Conservation (phyloP, 2,797 vertebrate species). For the Pterois miles region DNA sequence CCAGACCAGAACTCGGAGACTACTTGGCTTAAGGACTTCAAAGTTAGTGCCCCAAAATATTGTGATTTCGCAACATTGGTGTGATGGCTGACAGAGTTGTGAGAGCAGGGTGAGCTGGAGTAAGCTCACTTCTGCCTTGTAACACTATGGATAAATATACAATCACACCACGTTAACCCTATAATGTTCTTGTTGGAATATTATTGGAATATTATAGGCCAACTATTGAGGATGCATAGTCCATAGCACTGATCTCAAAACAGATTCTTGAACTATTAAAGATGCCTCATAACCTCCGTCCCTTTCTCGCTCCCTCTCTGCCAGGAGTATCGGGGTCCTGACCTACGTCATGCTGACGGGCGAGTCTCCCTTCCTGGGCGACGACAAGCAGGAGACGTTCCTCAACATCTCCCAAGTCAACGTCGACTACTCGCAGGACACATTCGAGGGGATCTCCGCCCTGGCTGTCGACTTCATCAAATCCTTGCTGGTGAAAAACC, state of each 20-base stretch:
- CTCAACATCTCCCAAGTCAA: slow-evolving; percentile 88
- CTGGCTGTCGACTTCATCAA: slow-evolving; percentile 87
- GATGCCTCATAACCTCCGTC: background rate
- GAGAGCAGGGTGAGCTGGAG: too few species aligned
- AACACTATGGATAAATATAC: too few species aligned
- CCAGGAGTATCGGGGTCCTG: slow-evolving; percentile 85
- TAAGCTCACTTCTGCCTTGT: too few species aligned
- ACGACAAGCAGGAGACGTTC: slow-evolving; percentile 86
- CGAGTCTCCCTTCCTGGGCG: slow-evolving; percentile 86
- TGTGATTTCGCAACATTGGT: too few species aligned
- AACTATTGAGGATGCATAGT: too few species aligned
- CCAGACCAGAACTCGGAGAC: too few species aligned
- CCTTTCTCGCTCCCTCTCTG: background rate
- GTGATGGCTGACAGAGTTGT: too few species aligned
- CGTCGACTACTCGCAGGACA: slow-evolving; percentile 84
- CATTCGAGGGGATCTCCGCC: slow-evolving; percentile 84
- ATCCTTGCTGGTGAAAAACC: slow-evolving; percentile 83
- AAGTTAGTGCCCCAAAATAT: too few species aligned
- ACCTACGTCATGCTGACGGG: slow-evolving; percentile 88
- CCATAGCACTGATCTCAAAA: background rate
- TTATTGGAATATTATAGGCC: too few species aligned
- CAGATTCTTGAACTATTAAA: background rate
- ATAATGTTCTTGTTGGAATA: too few species aligned
- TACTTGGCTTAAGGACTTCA: too few species aligned
- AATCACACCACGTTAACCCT: too few species aligned